A percentile compares a stretch with the other conserved stretches of the same genome.
These are phyloP conservation scores for Beris chalybata DNA, from an alignment of 2,888 invertebrate species.

Conservation along the genomic window DNA sequence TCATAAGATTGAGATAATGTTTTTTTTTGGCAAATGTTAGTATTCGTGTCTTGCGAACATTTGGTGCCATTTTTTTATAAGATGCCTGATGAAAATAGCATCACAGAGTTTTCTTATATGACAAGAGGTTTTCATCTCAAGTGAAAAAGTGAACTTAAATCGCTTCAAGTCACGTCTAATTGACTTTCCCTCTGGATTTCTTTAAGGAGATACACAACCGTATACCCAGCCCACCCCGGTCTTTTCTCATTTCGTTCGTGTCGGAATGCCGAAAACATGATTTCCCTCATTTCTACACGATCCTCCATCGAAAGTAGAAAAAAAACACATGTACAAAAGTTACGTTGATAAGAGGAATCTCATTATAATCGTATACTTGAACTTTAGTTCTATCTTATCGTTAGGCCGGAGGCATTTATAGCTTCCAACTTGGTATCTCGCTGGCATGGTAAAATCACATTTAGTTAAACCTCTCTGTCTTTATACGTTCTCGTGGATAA, in stretches of 20 bases:
- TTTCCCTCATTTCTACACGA: conserved; percentile 1
- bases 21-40: too few relatives aligned
- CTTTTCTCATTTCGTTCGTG: conserved; percentile 17
- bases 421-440: conserved; percentile 28
- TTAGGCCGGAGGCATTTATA: conserved; percentile 31
- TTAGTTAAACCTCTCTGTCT: conserved; percentile 7
- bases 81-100: too few relatives aligned
- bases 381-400: conserved; percentile 35
- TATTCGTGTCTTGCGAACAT: too few relatives aligned
- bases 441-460: conserved; percentile 23
- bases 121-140: too few relatives aligned
- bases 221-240: not conserved
- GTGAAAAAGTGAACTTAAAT: not conserved
- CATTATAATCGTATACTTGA: conserved; percentile 34
- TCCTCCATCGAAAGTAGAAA: not conserved
- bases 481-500: too few relatives aligned
- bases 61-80: too few relatives aligned
- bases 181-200: conserved; percentile 13
- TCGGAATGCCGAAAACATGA: conserved; percentile 15
- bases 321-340: conserved; percentile 34
- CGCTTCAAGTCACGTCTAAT: conserved; percentile 18
- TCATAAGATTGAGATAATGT: too few relatives aligned
- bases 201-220: conserved; percentile 15
- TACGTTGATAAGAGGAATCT: conserved; percentile 36
- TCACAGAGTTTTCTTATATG: too few relatives aligned